Conservation (phyloP, 2,888 invertebrate species). For the Ophioninae sp. region DNA sequence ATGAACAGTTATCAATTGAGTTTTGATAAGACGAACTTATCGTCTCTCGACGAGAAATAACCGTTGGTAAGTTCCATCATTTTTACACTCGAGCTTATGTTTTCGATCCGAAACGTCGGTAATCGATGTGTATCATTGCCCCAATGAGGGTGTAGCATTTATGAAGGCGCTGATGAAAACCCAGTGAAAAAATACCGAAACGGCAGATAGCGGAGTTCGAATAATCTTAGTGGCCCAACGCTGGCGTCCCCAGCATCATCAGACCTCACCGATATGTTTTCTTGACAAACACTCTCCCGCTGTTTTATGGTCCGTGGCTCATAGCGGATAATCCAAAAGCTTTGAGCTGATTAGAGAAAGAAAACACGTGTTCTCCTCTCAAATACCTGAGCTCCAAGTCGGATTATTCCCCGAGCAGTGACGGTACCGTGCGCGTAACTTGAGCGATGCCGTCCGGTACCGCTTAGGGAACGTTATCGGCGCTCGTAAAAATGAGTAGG, state of each 20-base stretch:
- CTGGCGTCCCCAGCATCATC: background rate
- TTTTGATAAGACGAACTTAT: too few species aligned
- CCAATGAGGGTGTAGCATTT: background rate
- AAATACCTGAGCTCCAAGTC: constrained; percentile 19
- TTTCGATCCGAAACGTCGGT: too few species aligned
- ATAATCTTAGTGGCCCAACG: background rate
- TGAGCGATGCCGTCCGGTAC: constrained; percentile 48
- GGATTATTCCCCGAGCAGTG: constrained; percentile 13
- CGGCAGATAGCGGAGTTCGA: background rate
- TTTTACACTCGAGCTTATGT: too few species aligned
- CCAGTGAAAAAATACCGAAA: background rate
- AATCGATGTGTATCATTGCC: too few species aligned
- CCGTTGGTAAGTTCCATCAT: too few species aligned
- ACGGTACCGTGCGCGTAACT: constrained; percentile 47
- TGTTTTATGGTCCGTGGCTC: constrained; percentile 5
- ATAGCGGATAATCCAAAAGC: constrained; percentile 13
- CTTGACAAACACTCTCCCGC: background rate
- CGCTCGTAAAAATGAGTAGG: constrained; percentile 68
- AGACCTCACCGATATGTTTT: background rate
- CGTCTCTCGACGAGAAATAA: too few species aligned
- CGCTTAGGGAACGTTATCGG: constrained; percentile 63
- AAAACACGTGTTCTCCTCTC: constrained; percentile 8
- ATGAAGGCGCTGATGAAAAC: background rate
- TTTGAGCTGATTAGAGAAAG: constrained; percentile 25
- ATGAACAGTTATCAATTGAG: too few species aligned